A percentile compares a stretch with the other conserved stretches of the same genome.
Evolutionary conservation across 2,113 vertebrate genomes (phyloP).

Genomic region (Coptodon bakossiorum): DNA sequence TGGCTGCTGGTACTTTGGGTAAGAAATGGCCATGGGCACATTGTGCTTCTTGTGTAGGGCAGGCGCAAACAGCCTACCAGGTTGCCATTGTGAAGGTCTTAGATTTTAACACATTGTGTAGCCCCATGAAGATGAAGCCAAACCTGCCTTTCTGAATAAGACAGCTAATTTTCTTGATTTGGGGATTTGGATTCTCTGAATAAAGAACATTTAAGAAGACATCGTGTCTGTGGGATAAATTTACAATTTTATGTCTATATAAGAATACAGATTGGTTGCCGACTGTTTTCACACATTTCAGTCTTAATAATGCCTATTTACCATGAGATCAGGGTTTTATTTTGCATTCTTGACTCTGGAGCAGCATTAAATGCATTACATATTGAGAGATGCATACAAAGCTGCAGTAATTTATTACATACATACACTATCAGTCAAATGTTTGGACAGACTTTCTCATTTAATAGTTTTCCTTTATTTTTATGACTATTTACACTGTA

Average conservation of each 20-base stretch:
- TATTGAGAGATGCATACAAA: neutral
- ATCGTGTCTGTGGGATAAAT: neutral
- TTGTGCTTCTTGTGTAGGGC: neutral
- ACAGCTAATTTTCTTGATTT: neutral
- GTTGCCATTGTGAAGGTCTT: conserved; percentile 33
- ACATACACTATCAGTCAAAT: neutral
- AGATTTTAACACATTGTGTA: neutral
- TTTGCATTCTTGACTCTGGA: neutral
- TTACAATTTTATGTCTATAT: neutral
- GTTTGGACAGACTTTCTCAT: neutral
- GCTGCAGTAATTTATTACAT: neutral
- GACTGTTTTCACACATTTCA: neutral
- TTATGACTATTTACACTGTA: neutral
- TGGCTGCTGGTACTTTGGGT: neutral
- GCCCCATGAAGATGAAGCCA: neutral
- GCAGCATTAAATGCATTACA: neutral
- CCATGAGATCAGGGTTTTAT: neutral
- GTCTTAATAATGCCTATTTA: neutral
- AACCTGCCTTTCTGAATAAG: neutral
- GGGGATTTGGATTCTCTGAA: neutral
- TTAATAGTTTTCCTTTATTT: neutral
- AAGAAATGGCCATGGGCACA: neutral
- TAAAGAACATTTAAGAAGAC: neutral
- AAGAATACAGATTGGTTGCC: neutral
- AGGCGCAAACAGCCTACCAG: neutral